phyloP scores from a whole-genome alignment of 2,888 invertebrate species.

The Masnerella sp. region DNA sequence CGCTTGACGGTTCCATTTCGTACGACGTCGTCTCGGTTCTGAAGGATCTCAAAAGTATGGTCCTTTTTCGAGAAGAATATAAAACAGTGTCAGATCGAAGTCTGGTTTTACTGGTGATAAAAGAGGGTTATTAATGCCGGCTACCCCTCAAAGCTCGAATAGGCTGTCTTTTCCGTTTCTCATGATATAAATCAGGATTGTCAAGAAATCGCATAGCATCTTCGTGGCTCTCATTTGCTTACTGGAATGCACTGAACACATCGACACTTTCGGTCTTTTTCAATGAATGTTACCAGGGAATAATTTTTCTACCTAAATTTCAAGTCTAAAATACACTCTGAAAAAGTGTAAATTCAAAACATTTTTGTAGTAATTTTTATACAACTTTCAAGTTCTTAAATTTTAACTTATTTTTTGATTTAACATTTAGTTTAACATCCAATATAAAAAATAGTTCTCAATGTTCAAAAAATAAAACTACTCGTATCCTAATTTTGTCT shows the following conservation, averaged over 20 bases:
- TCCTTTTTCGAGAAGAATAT: constrained; percentile 59
- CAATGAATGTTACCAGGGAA: not conserved
- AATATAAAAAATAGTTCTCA: no score
- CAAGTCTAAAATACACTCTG: no score
- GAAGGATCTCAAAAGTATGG: constrained; percentile 50
- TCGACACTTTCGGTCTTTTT: not conserved
- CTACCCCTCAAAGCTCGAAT: constrained; percentile 33
- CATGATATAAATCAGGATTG: constrained; percentile 57
- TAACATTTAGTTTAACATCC: no score
- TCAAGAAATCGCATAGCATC: constrained; percentile 33
- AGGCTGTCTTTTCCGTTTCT: constrained; percentile 49
- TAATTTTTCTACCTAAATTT: no score
- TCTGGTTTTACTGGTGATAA: constrained; percentile 55
- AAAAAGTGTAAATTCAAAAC: no score
- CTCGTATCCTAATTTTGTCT: no score
- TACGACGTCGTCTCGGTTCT: constrained; percentile 35
- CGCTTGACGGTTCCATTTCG: constrained; percentile 58
- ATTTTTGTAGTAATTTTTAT: no score
- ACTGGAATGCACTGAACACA: constrained; percentile 2
- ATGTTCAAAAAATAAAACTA: no score
- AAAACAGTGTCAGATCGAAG: constrained; percentile 63
- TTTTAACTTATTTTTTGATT: no score
- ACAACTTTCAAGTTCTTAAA: no score
- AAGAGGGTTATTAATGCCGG: constrained; percentile 60
- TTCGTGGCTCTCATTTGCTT: constrained; percentile 34